A percentile compares a stretch with the other conserved stretches of the same genome.
Conservation (phyloP, 2,888 invertebrate species). For the Acleris cristana region DNA sequence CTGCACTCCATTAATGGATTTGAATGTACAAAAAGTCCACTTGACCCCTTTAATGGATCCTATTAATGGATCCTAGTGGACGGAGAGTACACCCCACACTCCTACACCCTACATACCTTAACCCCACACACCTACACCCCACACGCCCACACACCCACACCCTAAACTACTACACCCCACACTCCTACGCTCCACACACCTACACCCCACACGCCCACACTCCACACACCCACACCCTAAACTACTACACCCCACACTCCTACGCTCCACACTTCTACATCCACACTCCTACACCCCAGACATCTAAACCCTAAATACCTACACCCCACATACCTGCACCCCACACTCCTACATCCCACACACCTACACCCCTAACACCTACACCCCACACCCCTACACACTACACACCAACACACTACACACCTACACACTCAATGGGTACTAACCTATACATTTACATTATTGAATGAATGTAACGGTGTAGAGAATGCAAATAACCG, state of each 20-base stretch:
- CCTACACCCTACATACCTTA: too few relatives aligned
- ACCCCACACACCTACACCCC: background rate
- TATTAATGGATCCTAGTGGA: too few relatives aligned
- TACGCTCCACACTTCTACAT: background rate
- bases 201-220: background rate
- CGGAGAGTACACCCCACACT: background rate
- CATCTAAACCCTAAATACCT: background rate
- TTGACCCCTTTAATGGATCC: too few relatives aligned
- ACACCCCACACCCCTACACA: background rate
- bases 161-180: background rate
- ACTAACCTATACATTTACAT: too few relatives aligned
- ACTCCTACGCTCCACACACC: background rate
- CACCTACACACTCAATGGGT: too few relatives aligned
- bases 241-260: conserved; percentile 51
- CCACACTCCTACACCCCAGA: background rate
- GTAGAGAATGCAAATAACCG: too few relatives aligned
- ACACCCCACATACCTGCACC: background rate
- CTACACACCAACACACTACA: too few relatives aligned
- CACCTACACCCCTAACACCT: background rate
- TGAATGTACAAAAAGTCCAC: too few relatives aligned
- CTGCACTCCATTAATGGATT: too few relatives aligned
- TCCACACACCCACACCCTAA: background rate
- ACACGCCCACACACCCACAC: background rate
- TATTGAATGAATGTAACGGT: too few relatives aligned
- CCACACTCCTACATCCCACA: background rate